Base-by-base conservation (phyloP, 2,888 invertebrate species). In the Phalera bucephala region DNA sequence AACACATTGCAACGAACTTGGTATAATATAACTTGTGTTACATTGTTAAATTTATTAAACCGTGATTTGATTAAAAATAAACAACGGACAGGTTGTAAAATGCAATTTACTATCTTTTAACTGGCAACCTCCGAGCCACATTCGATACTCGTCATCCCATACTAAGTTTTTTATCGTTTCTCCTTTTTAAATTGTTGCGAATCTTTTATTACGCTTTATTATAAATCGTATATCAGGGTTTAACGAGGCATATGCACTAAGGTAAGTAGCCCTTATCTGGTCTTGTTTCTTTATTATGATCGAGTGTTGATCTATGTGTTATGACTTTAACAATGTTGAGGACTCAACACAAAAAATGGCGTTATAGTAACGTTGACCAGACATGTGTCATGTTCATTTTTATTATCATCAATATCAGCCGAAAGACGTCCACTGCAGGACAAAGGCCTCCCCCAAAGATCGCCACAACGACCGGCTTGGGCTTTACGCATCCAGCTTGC, bases 191-290 rank as follows among this genome's bases (percentile, higher is more conserved):
- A 83, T 79, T 85, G 86, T 86, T 86, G 87, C 88, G 57, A 86
- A 83, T 85, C 74, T 85, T 87, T 88, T 86, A 84, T 86, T 86
- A 72, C 57, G 55, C 82, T 86, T 86, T 87, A 86, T 84, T 86
- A 83, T 76, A 70, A 76, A 82, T 64, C 81, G 80, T 88, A 87
- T 88, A 87, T 88, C 85, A 85, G 74, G 45, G 49, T 75, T 86
- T 88, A 88, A 88, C 88, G 87, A 86, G 84, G 73, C 50, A 53
- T 60, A 48, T 60, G 64, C 73, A 64, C 69, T 53, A 64, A 53
- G 67, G 76, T 83, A 82, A 85, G 87, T 82, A 86, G 84, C 78
- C 75, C 76, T 83, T 85, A 84, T 80, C 81, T 73, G 57, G 62
- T 78, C 74, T 71, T 64, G 72, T 80, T 81, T 77, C 80, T 78